Evolutionary conservation across 2,113 vertebrate species (phyloP).

Genomic region (Callospermophilus lateralis): DNA sequence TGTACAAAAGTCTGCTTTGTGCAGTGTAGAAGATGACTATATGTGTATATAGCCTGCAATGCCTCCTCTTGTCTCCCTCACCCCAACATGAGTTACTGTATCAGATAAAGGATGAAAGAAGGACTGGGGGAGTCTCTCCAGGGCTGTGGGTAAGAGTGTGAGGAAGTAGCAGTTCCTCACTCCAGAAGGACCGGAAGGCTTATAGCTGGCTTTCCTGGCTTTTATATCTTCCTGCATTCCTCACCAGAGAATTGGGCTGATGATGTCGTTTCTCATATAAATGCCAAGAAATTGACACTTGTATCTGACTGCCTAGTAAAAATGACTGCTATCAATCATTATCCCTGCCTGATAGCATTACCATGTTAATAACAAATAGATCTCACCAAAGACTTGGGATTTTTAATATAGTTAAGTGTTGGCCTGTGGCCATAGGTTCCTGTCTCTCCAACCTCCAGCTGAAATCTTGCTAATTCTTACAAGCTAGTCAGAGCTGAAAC

Average conservation of each 20-base stretch:
- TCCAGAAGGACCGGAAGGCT: background rate
- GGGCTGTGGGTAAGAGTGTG: background rate
- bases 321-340: constrained; percentile 76
- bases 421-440: constrained; percentile 52
- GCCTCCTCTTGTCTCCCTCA: background rate
- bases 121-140: background rate
- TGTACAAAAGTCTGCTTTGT: background rate
- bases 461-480: constrained; percentile 69
- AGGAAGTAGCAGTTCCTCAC: background rate
- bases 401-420: constrained; percentile 71
- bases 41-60: background rate
- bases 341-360: constrained; percentile 66
- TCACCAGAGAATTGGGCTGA: constrained; percentile 51
- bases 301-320: constrained; percentile 46
- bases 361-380: constrained; percentile 63
- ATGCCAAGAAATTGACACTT: constrained; percentile 60
- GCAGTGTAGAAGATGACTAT: background rate
- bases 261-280: constrained; percentile 70
- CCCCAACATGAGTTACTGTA: background rate
- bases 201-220: background rate
- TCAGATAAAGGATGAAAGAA: constrained; percentile 36
- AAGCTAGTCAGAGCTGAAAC: constrained; percentile 5
- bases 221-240: constrained; percentile 4
- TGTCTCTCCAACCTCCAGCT: background rate
- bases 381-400: constrained; percentile 65